Conservation (phyloP, 2,113 vertebrate species). For the Ivindomyrus marchei region DNA sequence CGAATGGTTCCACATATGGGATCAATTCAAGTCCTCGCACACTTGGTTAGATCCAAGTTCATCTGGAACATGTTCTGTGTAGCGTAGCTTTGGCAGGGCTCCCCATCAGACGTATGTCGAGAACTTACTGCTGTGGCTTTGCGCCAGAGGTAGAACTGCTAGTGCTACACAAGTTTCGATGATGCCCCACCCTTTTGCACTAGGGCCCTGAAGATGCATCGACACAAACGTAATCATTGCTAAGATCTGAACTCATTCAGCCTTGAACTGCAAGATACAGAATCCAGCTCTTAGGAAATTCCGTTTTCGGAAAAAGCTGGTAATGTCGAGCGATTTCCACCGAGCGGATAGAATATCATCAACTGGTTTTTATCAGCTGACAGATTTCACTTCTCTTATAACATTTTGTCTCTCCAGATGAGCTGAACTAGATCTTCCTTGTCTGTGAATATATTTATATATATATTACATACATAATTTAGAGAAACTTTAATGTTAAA, state of each 20-base stretch:
- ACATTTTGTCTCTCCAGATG: not conserved
- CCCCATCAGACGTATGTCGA: slow-evolving; percentile 29
- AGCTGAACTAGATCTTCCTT: not conserved
- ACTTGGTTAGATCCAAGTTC: not conserved
- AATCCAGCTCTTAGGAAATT: not conserved
- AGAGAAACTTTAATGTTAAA: not conserved
- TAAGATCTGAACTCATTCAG: not conserved
- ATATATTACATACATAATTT: not conserved
- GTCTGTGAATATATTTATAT: not conserved
- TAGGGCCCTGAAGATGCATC: not conserved
- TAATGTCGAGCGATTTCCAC: not conserved
- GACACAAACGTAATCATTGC: not conserved
- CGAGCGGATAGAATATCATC: not conserved
- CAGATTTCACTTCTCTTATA: not conserved
- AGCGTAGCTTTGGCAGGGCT: slow-evolving; percentile 8
- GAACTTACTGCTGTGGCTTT: slow-evolving; percentile 26
- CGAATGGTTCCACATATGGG: slow-evolving; percentile 52
- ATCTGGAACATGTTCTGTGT: slow-evolving; percentile 30
- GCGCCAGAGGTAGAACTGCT: not conserved
- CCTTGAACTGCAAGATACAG: not conserved
- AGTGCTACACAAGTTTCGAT: not conserved
- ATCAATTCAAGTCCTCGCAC: slow-evolving; percentile 35
- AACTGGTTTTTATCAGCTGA: not conserved
- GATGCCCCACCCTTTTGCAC: not conserved
- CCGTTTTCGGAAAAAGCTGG: not conserved